phyloP scores from a whole-genome alignment of 1,140 invertebrate species.

The Drosophila sp. region DNA sequence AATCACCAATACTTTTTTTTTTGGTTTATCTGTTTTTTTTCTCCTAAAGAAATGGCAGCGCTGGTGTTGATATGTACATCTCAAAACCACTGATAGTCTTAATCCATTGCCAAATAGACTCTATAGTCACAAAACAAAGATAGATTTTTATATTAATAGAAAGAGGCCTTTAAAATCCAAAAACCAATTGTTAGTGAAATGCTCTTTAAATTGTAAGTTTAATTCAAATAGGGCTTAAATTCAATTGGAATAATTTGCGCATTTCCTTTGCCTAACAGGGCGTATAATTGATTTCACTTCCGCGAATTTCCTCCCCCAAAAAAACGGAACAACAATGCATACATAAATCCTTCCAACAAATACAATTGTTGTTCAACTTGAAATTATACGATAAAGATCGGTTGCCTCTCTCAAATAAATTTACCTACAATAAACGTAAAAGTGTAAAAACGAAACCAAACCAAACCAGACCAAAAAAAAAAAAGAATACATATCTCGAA shows the following conservation, averaged over 20 bases:
- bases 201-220: constrained; percentile 25
- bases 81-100: too few species aligned
- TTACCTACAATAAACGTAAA: constrained; percentile 47
- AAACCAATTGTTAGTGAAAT: constrained; percentile 9
- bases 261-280: constrained; percentile 74
- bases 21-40: too few species aligned
- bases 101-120: too few species aligned
- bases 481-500: constrained; percentile 15
- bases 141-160: too few species aligned
- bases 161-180: too few species aligned
- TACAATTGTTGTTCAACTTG: constrained; percentile 42
- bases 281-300: constrained; percentile 78
- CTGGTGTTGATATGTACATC: too few species aligned
- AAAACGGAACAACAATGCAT: constrained; percentile 52
- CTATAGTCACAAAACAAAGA: too few species aligned
- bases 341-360: constrained; percentile 38
- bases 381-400: constrained; percentile 73
- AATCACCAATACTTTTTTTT: too few species aligned
- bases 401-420: constrained; percentile 51
- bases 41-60: too few species aligned
- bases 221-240: constrained; percentile 44
- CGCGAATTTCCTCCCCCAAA: constrained; percentile 59
- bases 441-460: constrained; percentile 56
- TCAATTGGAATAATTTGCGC: constrained; percentile 64
- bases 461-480: background rate